phyloP scores from a whole-genome alignment of 2,113 vertebrate species.

The Oxyruncus cristatus region DNA sequence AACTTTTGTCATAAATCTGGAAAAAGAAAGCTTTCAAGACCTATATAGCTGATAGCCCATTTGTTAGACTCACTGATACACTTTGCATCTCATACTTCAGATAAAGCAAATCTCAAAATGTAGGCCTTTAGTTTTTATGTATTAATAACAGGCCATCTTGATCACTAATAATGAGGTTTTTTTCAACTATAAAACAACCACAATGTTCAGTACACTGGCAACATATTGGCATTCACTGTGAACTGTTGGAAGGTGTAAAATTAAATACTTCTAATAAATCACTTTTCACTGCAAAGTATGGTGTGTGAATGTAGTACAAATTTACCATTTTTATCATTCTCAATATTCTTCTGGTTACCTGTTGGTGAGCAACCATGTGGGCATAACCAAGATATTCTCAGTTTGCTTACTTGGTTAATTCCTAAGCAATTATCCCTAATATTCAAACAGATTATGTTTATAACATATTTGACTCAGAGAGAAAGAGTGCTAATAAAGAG shows the following conservation, averaged over 20 bases:
- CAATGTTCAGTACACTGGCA: not conserved
- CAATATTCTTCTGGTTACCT: not conserved
- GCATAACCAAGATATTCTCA: not conserved
- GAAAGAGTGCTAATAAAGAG: not conserved
- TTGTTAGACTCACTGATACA: not conserved
- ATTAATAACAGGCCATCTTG: not conserved
- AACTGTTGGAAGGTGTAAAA: not conserved
- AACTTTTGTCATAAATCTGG: not conserved
- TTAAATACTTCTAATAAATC: not conserved
- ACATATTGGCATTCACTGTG: not conserved
- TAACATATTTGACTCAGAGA: not conserved
- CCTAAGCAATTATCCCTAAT: not conserved
- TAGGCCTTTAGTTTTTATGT: not conserved
- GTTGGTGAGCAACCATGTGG: not conserved
- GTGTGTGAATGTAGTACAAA: not conserved
- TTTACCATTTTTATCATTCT: not conserved
- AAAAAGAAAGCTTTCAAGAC: not conserved
- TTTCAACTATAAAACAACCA: not conserved
- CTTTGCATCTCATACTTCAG: not conserved
- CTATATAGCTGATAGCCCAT: not conserved
- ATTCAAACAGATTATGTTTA: not conserved
- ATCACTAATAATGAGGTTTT: not conserved
- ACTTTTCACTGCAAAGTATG: not conserved
- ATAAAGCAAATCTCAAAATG: not conserved
- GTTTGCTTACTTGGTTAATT: not conserved